Evolutionary conservation across 2,888 invertebrate species (phyloP).

Genomic region (Tetranychus piercei): DNA sequence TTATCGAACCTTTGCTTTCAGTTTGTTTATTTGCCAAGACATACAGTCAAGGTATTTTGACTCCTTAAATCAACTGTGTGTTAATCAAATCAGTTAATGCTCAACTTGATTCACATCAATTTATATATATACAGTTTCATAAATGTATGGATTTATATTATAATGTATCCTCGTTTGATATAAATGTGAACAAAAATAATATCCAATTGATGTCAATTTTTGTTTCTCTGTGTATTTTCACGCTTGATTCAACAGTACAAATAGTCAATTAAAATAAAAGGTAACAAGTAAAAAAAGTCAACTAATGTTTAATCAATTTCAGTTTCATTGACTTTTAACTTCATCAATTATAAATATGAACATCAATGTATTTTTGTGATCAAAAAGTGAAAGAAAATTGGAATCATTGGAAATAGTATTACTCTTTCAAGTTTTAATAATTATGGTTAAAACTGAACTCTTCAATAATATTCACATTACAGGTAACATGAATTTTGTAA

Average conservation of each 20-base stretch:
- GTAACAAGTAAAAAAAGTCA: not conserved
- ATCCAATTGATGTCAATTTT: not conserved
- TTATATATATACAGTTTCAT: not conserved
- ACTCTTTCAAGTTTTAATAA: not conserved
- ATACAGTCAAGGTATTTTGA: not conserved
- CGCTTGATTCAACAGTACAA: not conserved
- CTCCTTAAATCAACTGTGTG: not conserved
- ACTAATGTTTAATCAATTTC: not conserved
- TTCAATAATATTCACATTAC: not conserved
- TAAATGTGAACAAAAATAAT: not conserved
- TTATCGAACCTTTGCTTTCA: too few relatives aligned
- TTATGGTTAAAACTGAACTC: not conserved
- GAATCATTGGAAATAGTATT: not conserved
- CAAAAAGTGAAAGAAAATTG: not conserved
- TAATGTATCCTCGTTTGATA: too few relatives aligned
- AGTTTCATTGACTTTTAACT: not conserved
- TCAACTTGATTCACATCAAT: not conserved
- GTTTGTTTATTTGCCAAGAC: too few relatives aligned
- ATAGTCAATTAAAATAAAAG: not conserved
- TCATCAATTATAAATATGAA: not conserved
- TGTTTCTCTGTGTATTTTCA: not conserved
- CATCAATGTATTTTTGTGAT: not conserved
- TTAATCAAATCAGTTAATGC: not conserved
- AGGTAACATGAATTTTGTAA: not conserved
- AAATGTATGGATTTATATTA: too few relatives aligned